Evolutionary conservation across 2,888 invertebrate genomes (phyloP).

Genomic region (Nemoura dubitans): DNA sequence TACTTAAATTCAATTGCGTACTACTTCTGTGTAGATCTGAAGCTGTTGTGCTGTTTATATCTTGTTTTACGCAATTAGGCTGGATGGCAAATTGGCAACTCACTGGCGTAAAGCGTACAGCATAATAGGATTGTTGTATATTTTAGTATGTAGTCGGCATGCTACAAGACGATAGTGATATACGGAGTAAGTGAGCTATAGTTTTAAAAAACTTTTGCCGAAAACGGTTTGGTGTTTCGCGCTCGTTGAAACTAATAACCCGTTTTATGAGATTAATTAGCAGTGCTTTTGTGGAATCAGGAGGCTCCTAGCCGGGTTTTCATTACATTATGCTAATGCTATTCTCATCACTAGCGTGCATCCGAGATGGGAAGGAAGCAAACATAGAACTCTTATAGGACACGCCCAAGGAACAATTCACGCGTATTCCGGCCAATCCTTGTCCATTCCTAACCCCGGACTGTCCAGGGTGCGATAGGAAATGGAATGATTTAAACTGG

Average conservation of each 20-base stretch:
- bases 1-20: not conserved
- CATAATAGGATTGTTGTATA: not conserved
- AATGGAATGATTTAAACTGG: not conserved
- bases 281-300: not conserved
- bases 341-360: not conserved
- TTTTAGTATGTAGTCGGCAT: too few relatives aligned
- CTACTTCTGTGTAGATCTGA: not conserved
- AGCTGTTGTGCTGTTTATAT: not conserved
- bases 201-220: not conserved
- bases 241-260: not conserved
- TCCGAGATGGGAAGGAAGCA: not conserved
- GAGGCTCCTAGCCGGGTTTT: not conserved
- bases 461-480: not conserved
- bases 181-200: too few relatives aligned
- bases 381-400: not conserved
- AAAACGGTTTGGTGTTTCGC: not conserved
- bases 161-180: too few relatives aligned
- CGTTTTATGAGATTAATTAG: conserved; percentile 4
- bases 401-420: not conserved
- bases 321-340: not conserved
- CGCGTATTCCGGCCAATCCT: not conserved
- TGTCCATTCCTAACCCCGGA: not conserved
- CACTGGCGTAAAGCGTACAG: not conserved
- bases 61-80: not conserved
- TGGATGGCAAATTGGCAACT: conserved; percentile 5